Evolutionary conservation across 2,888 invertebrate species (phyloP).

Genomic region (Plusia festucae): DNA sequence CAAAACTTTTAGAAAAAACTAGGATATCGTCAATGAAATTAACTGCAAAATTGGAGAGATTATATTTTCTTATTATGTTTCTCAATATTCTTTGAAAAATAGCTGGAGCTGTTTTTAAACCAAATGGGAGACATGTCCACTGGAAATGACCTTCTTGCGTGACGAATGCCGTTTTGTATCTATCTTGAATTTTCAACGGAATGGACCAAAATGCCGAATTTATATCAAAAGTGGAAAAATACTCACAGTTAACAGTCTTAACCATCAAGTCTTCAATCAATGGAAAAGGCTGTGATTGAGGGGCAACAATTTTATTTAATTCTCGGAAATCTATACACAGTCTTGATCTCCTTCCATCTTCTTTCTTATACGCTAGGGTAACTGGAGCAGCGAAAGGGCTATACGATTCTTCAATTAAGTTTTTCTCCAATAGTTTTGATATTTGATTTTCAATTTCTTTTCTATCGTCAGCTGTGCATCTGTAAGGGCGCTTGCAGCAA

Average conservation of each 20-base stretch:
- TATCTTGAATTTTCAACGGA: conserved; percentile 52
- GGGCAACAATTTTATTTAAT: too few relatives aligned
- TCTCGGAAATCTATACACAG: too few relatives aligned
- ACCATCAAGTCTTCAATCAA: conserved; percentile 62
- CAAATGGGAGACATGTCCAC: too few relatives aligned
- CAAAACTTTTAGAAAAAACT: conserved; percentile 11
- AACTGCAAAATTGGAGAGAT: conserved; percentile 7
- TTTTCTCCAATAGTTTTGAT: conserved; percentile 35
- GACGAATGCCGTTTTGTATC: conserved; percentile 53
- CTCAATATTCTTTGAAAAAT: conserved; percentile 1
- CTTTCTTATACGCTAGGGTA: conserved; percentile 10
- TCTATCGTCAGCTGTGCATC: conserved; percentile 40
- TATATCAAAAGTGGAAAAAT: conserved; percentile 64
- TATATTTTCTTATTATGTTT: neutral
- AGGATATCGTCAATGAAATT: conserved; percentile 17
- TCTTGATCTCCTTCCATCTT: conserved; percentile 12
- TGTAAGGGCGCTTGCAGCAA: conserved; percentile 34
- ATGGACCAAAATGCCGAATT: conserved; percentile 72
- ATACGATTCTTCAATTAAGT: conserved; percentile 47
- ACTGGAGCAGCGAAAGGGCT: conserved; percentile 52
- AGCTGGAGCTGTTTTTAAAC: too few relatives aligned
- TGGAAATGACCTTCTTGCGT: too few relatives aligned
- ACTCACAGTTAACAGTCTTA: conserved; percentile 64
- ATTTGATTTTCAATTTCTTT: conserved; percentile 46
- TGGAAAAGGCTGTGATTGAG: too few relatives aligned